Base-by-base conservation (phyloP, 2,797 vertebrate species). In the Chloroceryle inda region DNA sequence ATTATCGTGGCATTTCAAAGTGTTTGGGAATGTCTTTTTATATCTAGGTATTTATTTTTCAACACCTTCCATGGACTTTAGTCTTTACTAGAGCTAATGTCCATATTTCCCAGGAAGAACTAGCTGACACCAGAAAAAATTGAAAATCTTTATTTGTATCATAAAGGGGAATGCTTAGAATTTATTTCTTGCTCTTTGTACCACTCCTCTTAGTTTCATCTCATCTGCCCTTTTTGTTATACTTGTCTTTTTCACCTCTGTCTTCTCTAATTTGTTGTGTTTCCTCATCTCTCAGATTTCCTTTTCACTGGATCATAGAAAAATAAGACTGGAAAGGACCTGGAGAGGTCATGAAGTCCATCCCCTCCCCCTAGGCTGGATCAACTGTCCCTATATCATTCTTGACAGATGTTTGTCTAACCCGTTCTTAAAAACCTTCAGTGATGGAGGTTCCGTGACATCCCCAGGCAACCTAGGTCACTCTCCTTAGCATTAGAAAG, bases 351-450 rank as follows among this genome's bases (percentile, higher is more conserved):
- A 62, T 44, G 44, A 22, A 83, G 85, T 88, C 66, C 3, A 7
- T 64, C 45, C 61, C 49, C 64, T 92, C 40, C 79, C 40, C 66
- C 49, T 61, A 83, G 82, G 91, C 88, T 89, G 79, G 79, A 94
- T 95, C 88, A 92, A 17, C 76, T 92, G 73, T 93, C 58, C 83
- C 88, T 92, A 5, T 89, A 81, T 94, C 79, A 42, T 77, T 84
- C 76, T 84, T 95, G 92, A 88, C 85, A 92, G 79, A 89, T 84
- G 85, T 95, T 95, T 92, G 79, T 88, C 89, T 86, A 90, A 66
- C 72, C 73, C 78, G 37, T 81, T 94, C 92, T 95, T 94, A 75
- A 94, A 94, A 96, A 78, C 55, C 62, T 85, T 71, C 38, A 5
- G 29, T 90, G 89, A 77, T 79, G 73, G 69, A 89, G 58, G 38